Percentiles rank a stretch among this genome's conserved stretches.
These are phyloP conservation scores for Phycodurus eques DNA, from an alignment of 2,113 vertebrate species.

Conservation along the genomic window DNA sequence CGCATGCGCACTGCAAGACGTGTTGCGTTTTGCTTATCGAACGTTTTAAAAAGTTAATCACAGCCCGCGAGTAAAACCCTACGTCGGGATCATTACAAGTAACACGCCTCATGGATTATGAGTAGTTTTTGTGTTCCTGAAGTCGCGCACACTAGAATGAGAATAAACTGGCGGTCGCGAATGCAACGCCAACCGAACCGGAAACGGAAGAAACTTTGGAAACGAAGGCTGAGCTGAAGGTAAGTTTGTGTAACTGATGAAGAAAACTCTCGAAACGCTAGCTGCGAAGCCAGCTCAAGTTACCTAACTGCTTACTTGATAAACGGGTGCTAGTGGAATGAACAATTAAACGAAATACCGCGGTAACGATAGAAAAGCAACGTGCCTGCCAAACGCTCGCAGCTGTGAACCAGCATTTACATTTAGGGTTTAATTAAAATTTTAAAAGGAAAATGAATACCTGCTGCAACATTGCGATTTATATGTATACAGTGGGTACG, in stretches of 20 bases:
- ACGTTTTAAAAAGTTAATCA: not conserved
- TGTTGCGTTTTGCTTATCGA: not conserved
- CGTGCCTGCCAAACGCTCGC: not conserved
- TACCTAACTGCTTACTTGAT: not conserved
- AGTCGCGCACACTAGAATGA: too few relatives aligned
- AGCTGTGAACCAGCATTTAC: not conserved
- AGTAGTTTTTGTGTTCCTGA: too few relatives aligned
- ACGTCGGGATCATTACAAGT: too few relatives aligned
- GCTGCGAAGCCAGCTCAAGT: not conserved
- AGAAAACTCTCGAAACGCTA: not conserved
- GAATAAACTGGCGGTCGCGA: too few relatives aligned
- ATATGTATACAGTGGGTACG: too few relatives aligned
- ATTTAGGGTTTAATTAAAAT: too few relatives aligned
- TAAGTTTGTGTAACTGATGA: not conserved
- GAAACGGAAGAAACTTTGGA: not conserved
- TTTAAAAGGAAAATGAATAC: too few relatives aligned
- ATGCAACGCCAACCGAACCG: too few relatives aligned
- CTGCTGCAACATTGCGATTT: too few relatives aligned
- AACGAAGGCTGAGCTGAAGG: not conserved
- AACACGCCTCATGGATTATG: too few relatives aligned
- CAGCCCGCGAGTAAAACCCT: too few relatives aligned
- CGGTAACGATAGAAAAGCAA: not conserved
- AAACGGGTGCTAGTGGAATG: not conserved
- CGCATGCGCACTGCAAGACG: not conserved
- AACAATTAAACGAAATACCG: not conserved